phyloP scores from a whole-genome alignment of 2,797 vertebrate genomes.

The Periparus ater region DNA sequence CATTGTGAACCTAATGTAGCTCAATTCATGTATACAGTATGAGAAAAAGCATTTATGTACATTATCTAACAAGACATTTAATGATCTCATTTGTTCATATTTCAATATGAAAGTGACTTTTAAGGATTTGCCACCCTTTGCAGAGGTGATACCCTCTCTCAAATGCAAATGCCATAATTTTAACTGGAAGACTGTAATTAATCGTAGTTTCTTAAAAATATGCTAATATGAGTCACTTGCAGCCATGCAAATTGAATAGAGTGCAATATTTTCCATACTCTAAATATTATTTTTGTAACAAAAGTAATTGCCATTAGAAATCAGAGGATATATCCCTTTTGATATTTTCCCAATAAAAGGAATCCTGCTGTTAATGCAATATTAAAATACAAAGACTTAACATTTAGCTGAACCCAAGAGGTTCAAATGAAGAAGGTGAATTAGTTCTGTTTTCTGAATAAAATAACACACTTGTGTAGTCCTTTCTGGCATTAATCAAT shows the following conservation, averaged over 20 bases:
- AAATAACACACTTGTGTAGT: background rate
- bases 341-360: background rate
- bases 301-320: background rate
- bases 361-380: background rate
- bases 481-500: background rate
- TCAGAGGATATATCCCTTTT: background rate
- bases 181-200: background rate
- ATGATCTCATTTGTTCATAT: background rate
- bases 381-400: background rate
- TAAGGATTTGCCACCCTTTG: background rate
- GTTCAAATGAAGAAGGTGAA: background rate
- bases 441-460: slow-evolving; percentile 21
- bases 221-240: background rate
- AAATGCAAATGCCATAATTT: slow-evolving; percentile 1
- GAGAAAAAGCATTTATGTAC: background rate
- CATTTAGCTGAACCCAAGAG: background rate
- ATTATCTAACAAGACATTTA: background rate
- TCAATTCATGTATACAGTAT: background rate
- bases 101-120: background rate
- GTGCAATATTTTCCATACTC: background rate
- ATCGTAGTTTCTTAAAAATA: slow-evolving; percentile 18
- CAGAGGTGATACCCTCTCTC: background rate
- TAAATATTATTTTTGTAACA: slow-evolving; percentile 14
- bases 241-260: background rate
- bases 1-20: background rate